phyloP scores from a whole-genome alignment of 1,140 invertebrate species.

The Chelonus insularis region DNA sequence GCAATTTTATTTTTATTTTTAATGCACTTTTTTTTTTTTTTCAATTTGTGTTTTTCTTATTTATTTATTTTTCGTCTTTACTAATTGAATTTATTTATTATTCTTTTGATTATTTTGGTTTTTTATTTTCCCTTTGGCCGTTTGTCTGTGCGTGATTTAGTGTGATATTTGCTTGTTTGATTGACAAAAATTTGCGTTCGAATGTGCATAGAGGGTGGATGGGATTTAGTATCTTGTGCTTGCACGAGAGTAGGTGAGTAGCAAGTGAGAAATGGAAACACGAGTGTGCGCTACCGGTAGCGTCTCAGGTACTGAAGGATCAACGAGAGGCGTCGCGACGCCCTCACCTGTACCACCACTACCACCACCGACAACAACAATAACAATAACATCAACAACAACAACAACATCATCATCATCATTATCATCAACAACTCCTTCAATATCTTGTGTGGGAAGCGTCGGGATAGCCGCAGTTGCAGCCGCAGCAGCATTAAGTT shows the following conservation, averaged over 20 bases:
- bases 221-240: slow-evolving; percentile 21
- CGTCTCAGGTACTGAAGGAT: slow-evolving; percentile 23
- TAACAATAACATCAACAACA: slow-evolving; percentile 26
- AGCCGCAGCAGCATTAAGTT: slow-evolving; percentile 28
- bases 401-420: slow-evolving; percentile 38
- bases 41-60: too few species aligned
- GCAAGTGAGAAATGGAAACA: slow-evolving; percentile 29
- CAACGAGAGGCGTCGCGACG: slow-evolving; percentile 46
- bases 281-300: slow-evolving; percentile 25
- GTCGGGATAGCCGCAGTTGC: slow-evolving; percentile 14
- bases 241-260: slow-evolving; percentile 28
- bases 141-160: slow-evolving; percentile 5
- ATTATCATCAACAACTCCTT: slow-evolving; percentile 25
- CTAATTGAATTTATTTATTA: background rate
- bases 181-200: background rate
- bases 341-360: slow-evolving; percentile 45
- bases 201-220: slow-evolving; percentile 22
- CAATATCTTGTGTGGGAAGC: background rate
- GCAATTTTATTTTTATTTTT: background rate
- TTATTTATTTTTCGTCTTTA: too few species aligned
- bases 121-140: slow-evolving; percentile 4
- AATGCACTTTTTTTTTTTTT: too few species aligned
- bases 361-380: slow-evolving; percentile 27
- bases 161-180: background rate
- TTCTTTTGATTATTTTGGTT: slow-evolving; percentile 20